Percentiles rank a stretch among this genome's conserved stretches.
phyloP scores from a whole-genome alignment of 1,140 invertebrate genomes.

The Euschistus heros region DNA sequence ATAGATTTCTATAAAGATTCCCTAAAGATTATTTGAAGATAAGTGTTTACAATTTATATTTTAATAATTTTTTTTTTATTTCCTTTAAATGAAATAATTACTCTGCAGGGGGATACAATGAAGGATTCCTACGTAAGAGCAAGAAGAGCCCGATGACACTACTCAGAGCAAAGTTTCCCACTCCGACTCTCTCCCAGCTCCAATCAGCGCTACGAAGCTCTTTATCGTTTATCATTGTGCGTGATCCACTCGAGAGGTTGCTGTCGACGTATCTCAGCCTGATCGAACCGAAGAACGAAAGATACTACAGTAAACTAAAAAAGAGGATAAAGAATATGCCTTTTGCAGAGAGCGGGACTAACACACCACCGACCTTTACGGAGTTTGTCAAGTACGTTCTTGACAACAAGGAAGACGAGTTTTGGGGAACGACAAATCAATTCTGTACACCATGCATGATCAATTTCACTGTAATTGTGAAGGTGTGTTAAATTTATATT shows the following conservation, averaged over 20 bases:
- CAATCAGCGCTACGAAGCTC: slow-evolving; percentile 49
- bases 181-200: slow-evolving; percentile 55
- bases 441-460: slow-evolving; percentile 85
- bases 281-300: slow-evolving; percentile 39
- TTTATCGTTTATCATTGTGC: slow-evolving; percentile 71
- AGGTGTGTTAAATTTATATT: slow-evolving; percentile 33
- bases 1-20: no score
- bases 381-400: slow-evolving; percentile 66
- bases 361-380: slow-evolving; percentile 48
- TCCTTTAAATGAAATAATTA: background rate
- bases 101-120: slow-evolving; percentile 31
- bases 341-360: background rate
- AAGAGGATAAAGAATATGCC: slow-evolving; percentile 26
- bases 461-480: slow-evolving; percentile 74
- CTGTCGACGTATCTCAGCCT: slow-evolving; percentile 87
- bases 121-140: slow-evolving; percentile 29
- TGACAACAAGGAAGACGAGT: slow-evolving; percentile 67
- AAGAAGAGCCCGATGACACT: slow-evolving; percentile 38
- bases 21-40: no score
- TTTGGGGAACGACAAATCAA: slow-evolving; percentile 74
- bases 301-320: slow-evolving; percentile 31
- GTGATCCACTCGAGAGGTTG: slow-evolving; percentile 80
- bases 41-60: no score
- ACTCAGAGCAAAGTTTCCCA: slow-evolving; percentile 63
- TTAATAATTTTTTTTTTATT: no score